A percentile compares a stretch with the other conserved stretches of the same genome.
These are phyloP conservation scores for Parasteatoda lunata DNA, from an alignment of 2,888 invertebrate genomes.

Conservation along the genomic window DNA sequence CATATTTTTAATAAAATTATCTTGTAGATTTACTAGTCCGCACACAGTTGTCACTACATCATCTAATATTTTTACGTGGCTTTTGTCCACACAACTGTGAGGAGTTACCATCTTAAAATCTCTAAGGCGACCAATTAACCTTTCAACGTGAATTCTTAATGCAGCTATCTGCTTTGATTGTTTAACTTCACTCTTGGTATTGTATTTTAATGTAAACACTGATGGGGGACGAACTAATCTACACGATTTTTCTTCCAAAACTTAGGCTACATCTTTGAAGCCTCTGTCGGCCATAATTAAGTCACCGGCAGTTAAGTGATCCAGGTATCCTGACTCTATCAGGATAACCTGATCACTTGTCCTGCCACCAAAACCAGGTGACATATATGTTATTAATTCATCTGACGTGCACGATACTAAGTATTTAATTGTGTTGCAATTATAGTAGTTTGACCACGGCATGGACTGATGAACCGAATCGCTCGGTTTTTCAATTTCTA, in stretches of 20 bases:
- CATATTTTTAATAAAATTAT: conserved; percentile 11
- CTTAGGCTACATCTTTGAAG: conserved; percentile 47
- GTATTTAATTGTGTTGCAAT: conserved; percentile 72
- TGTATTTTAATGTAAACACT: not conserved
- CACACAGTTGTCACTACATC: not conserved
- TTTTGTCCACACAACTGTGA: conserved; percentile 7
- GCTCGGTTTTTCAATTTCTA: conserved; percentile 74
- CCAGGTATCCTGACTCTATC: conserved; percentile 56
- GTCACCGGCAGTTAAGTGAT: conserved; percentile 66
- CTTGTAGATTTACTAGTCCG: conserved; percentile 6
- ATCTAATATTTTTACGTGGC: not conserved
- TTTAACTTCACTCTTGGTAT: conserved; percentile 2
- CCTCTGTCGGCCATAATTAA: conserved; percentile 70
- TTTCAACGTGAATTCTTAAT: conserved; percentile 3
- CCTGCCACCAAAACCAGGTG: conserved; percentile 73
- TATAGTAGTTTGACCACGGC: conserved; percentile 72
- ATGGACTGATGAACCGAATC: conserved; percentile 72
- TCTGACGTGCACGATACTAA: conserved; percentile 72
- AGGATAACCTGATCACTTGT: conserved; percentile 70
- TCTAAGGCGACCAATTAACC: conserved; percentile 17
- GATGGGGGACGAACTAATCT: conserved; percentile 15
- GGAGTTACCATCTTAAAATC: conserved; percentile 36
- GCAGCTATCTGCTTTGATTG: conserved; percentile 4
- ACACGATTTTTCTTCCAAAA: conserved; percentile 15
- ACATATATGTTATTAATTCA: conserved; percentile 73